phyloP scores from a whole-genome alignment of 2,888 invertebrate genomes.

The Bursaphelenchus okinawaensis region DNA sequence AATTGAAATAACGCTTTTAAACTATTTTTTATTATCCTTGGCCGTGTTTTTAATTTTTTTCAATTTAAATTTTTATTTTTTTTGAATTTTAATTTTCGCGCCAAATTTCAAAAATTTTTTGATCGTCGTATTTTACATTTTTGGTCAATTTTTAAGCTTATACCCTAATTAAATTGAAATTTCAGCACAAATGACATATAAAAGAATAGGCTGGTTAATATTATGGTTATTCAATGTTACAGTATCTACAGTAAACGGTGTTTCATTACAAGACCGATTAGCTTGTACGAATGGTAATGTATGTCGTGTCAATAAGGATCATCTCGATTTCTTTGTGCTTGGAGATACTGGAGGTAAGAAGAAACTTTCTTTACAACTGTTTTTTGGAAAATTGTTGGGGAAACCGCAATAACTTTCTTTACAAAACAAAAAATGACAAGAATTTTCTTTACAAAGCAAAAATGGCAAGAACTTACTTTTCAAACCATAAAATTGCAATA shows the following conservation, averaged over 20 bases:
- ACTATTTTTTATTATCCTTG: no score
- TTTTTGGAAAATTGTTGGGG: no score
- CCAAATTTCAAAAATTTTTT: background rate
- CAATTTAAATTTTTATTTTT: no score
- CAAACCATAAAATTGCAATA: no score
- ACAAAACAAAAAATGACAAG: no score
- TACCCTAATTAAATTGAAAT: background rate
- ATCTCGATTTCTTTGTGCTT: slow-evolving; percentile 30
- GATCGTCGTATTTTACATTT: no score
- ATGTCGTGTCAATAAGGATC: slow-evolving; percentile 9
- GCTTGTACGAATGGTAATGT: slow-evolving; percentile 13
- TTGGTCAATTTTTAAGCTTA: background rate
- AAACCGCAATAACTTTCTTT: no score
- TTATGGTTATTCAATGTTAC: background rate
- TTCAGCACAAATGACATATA: background rate
- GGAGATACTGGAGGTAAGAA: slow-evolving; percentile 41
- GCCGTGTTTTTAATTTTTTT: no score
- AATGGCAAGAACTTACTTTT: no score
- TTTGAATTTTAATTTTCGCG: background rate
- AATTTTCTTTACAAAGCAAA: no score
- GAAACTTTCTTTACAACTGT: no score
- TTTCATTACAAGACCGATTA: slow-evolving; percentile 9
- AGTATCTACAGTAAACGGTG: background rate
- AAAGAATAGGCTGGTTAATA: background rate
- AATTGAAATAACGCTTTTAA: no score